These are phyloP conservation scores for Tragelaphus scriptus DNA, from an alignment of 2,113 vertebrate genomes.

Conservation along the genomic window DNA sequence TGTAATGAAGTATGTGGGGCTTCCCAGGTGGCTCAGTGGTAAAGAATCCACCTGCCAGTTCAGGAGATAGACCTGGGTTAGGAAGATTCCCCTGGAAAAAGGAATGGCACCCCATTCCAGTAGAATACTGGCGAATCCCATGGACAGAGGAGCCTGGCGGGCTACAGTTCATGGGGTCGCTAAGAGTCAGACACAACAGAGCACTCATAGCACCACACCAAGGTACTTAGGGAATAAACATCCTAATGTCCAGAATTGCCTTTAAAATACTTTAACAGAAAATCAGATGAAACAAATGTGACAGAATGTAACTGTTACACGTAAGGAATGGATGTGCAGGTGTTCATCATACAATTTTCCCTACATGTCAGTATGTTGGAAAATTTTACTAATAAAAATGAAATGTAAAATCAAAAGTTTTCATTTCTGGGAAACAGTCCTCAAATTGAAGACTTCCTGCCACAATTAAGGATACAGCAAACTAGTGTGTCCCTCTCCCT, in stretches of 20 bases:
- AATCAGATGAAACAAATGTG: not conserved
- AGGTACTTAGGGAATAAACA: not conserved
- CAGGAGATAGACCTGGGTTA: not conserved
- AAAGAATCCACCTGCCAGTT: not conserved
- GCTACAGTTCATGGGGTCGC: not conserved
- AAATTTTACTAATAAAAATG: not conserved
- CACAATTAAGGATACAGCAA: not conserved
- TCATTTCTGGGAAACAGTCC: not conserved
- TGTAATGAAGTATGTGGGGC: not conserved
- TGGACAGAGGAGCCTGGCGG: not conserved
- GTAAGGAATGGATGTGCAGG: not conserved
- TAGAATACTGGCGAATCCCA: not conserved
- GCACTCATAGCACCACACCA: not conserved
- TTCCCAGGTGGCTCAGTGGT: not conserved
- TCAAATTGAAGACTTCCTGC: not conserved
- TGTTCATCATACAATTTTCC: not conserved
- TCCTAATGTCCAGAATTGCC: not conserved
- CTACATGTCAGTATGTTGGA: not conserved
- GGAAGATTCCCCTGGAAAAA: not conserved
- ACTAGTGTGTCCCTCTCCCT: not conserved
- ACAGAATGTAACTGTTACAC: not conserved
- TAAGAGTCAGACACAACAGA: not conserved
- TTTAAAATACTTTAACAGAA: not conserved
- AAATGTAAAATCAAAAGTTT: not conserved
- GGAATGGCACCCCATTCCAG: not conserved